Evolutionary conservation across 2,888 invertebrate genomes (phyloP).

Genomic region (Taphrorychus bicolor): DNA sequence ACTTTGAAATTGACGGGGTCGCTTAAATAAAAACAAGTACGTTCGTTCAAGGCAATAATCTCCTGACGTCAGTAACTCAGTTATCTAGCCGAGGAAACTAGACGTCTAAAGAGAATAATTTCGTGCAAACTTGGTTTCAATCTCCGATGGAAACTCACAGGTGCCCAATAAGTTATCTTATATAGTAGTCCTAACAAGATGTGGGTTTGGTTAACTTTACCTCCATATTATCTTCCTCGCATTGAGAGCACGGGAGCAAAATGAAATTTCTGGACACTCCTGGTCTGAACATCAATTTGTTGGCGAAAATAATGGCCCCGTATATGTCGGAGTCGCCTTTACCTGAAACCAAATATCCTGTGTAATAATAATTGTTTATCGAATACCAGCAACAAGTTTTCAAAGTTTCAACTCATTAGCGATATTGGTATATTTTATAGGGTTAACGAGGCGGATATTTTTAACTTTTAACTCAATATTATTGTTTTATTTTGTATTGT

Average conservation of each 20-base stretch:
- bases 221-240: slow-evolving; percentile 72
- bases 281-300: slow-evolving; percentile 77
- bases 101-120: slow-evolving; percentile 7
- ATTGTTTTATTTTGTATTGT: background rate
- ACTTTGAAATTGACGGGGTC: background rate
- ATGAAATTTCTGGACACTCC: slow-evolving; percentile 85
- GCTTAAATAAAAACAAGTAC: background rate
- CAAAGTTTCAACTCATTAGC: background rate
- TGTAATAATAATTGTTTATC: background rate
- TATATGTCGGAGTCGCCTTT: slow-evolving; percentile 74
- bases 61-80: background rate
- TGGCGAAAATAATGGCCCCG: slow-evolving; percentile 76
- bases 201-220: slow-evolving; percentile 57
- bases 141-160: slow-evolving; percentile 3
- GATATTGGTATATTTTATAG: background rate
- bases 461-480: background rate
- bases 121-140: slow-evolving; percentile 11
- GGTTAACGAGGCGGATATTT: background rate
- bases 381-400: background rate
- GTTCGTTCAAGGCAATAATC: background rate
- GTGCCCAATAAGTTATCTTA: slow-evolving; percentile 6
- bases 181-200: slow-evolving; percentile 1
- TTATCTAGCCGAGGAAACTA: background rate
- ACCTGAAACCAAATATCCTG: slow-evolving; percentile 50
- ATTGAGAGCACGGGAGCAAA: slow-evolving; percentile 80